phyloP scores from a whole-genome alignment of 2,888 invertebrate species.

The Drosophila mimetica region DNA sequence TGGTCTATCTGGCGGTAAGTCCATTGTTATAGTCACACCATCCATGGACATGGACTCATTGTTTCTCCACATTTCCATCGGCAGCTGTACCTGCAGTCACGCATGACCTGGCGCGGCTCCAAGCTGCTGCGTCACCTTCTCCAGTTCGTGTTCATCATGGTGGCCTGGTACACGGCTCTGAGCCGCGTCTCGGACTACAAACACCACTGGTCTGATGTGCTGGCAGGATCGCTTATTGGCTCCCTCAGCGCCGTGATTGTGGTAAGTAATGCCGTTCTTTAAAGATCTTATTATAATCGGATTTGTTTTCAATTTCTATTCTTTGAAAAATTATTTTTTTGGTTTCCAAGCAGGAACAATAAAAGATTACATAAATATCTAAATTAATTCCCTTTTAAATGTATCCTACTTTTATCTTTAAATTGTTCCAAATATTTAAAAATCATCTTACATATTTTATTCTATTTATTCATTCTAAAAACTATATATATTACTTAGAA shows the following conservation, averaged over 20 bases:
- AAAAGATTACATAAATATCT: too few species aligned
- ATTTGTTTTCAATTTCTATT: neutral
- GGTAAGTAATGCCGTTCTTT: slow-evolving; percentile 85
- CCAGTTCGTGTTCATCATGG: slow-evolving; percentile 91
- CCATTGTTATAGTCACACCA: slow-evolving; percentile 24
- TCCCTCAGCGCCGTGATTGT: slow-evolving; percentile 88
- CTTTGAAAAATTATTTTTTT: too few species aligned
- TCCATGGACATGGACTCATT: slow-evolving; percentile 10
- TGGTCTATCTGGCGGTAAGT: slow-evolving; percentile 94
- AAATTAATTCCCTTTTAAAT: too few species aligned
- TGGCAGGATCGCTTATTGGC: slow-evolving; percentile 91
- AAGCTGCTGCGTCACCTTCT: slow-evolving; percentile 93
- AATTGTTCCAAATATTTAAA: too few species aligned
- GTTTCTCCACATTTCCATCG: slow-evolving; percentile 44
- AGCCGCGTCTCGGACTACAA: slow-evolving; percentile 97
- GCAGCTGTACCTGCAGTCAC: slow-evolving; percentile 94
- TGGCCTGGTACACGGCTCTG: slow-evolving; percentile 95
- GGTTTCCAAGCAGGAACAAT: too few species aligned
- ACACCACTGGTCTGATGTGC: slow-evolving; percentile 99
- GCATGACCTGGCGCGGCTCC: slow-evolving; percentile 92
- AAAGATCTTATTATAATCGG: neutral
- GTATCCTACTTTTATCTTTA: too few species aligned
- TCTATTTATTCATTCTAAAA: too few species aligned
- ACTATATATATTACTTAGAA: too few species aligned
- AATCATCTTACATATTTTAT: too few species aligned